Conservation (phyloP, 92 coral and sea anemone species). For the Epizoanthus rinbou region DNA sequence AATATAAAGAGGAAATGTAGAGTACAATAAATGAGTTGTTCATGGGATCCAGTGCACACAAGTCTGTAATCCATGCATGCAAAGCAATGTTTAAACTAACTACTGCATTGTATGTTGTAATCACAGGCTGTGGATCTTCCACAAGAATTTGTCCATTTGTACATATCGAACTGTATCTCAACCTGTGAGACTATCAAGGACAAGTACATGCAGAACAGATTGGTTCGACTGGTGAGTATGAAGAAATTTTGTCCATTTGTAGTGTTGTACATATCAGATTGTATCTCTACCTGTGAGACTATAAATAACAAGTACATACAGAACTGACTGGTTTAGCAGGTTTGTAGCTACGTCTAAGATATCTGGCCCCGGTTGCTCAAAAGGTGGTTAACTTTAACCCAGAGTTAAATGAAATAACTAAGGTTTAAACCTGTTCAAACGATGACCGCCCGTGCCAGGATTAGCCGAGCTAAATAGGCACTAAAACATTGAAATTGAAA, state of each 20-base stretch:
- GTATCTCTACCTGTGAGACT: conserved; percentile 96
- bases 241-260: conserved; percentile 10
- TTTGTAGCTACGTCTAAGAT: too few species aligned
- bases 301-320: conserved; percentile 51
- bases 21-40: too few species aligned
- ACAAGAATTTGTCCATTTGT: conserved; percentile 95
- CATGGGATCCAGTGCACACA: background rate
- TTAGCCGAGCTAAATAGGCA: too few species aligned
- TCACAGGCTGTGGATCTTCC: conserved; percentile 95
- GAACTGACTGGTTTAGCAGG: too few species aligned
- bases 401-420: too few species aligned
- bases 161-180: conserved; percentile 95
- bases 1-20: too few species aligned
- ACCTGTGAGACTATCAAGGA: conserved; percentile 97
- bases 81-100: background rate
- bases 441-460: too few species aligned
- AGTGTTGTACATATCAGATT: conserved; percentile 94
- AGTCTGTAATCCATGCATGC: background rate
- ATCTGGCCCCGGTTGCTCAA: too few species aligned
- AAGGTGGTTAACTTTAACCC: too few species aligned
- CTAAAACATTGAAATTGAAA: too few species aligned
- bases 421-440: too few species aligned
- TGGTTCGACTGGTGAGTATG: conserved; percentile 90
- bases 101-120: background rate
- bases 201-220: conserved; percentile 97